Evolutionary conservation across 2,797 vertebrate species (phyloP), one percentile per base, ranked within the genome.

Genomic region (Lepidocolaptes lacrymiger): DNA sequence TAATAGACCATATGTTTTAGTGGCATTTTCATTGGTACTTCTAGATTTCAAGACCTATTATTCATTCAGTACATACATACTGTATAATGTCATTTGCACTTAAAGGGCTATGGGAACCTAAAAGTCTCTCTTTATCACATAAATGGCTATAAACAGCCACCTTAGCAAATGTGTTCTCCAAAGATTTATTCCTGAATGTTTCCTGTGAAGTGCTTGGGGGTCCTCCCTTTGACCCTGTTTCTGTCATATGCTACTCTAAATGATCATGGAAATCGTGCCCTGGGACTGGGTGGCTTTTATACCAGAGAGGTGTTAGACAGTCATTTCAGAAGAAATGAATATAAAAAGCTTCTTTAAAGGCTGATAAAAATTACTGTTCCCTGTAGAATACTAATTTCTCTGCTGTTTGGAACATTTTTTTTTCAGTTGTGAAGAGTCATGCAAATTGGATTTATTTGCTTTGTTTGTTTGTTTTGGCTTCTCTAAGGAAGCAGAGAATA

Each of bases 11-110:
- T 87, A 83, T 62, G 73, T 62, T 95, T 89, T 88, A 89, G 76
- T 86, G 74, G 23, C 73, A 78, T 94, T 96, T 92, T 86, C 76
- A 69, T 91, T 88, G 75, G 62, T 78, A 85, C 54, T 34, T 88
- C 80, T 52, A 37, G 51, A 75, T 81, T 88, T 24, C 58, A 88
- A 75, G 21, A 85, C 51, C 62, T 89, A 66, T 92, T 96, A 75
- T 81, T 93, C 66, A 54, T 84, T 92, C 79, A 72, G 46, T 48
- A 37, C 23, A 14, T 85, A 75, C 19, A 22, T 61, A 63, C 20
- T 56, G 6, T 69, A 18, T 72, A 80, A 66, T 66, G 66, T 39
- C 67, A 85, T 82, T 94, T 94, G 87, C 61, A 75, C 62, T 92
- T 89, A 66, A 21, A 82, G 66, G 51, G 84, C 85, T 88, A 41